Evolutionary conservation across 2,113 vertebrate genomes (phyloP).

Genomic region (Acrocephalus arundinaceus): DNA sequence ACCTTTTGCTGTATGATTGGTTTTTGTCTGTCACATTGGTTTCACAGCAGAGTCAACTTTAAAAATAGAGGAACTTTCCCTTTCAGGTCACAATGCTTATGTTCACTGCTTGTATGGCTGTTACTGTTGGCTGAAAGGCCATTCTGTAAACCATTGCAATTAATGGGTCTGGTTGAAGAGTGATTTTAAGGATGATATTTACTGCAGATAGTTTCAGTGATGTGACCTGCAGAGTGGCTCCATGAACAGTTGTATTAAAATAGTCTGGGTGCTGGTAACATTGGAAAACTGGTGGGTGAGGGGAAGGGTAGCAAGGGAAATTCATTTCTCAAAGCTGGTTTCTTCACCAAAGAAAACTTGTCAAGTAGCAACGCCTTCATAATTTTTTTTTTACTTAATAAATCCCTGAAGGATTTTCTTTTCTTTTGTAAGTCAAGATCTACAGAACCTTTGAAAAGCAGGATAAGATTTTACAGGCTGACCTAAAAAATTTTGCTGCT

Average conservation of each 20-base stretch:
- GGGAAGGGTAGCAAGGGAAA: not conserved
- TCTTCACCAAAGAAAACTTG: not conserved
- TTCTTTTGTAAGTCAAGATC: not conserved
- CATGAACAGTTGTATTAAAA: not conserved
- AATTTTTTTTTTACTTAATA: not conserved
- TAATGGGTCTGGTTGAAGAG: not conserved
- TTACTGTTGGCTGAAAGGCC: not conserved
- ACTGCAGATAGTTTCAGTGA: not conserved
- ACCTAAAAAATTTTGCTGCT: not conserved
- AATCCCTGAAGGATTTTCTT: constrained; percentile 3
- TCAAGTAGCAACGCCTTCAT: not conserved
- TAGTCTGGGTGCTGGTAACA: not conserved
- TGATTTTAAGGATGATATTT: not conserved
- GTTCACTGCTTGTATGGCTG: not conserved
- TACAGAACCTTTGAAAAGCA: not conserved
- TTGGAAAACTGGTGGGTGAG: not conserved
- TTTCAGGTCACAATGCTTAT: not conserved
- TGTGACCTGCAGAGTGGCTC: not conserved
- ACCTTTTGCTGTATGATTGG: not conserved
- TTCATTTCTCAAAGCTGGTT: not conserved
- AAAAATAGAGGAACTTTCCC: not conserved
- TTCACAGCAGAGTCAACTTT: not conserved
- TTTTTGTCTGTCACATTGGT: not conserved
- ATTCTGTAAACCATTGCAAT: not conserved
- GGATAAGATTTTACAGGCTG: not conserved